These are phyloP conservation scores for Nomada goodeniana DNA, from an alignment of 2,888 invertebrate species.

Conservation along the genomic window DNA sequence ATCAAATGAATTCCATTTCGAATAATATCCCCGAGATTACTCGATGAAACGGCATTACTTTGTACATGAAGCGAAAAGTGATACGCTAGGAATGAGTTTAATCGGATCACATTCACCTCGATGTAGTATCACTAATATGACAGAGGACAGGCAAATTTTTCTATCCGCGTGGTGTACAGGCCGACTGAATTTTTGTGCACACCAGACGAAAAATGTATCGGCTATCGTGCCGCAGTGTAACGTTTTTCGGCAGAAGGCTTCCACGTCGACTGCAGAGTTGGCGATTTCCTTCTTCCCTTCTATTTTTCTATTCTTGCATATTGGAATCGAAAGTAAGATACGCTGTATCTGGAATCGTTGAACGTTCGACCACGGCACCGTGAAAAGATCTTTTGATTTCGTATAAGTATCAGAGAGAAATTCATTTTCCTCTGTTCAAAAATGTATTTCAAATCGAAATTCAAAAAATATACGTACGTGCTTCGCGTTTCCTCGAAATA, in stretches of 20 bases:
- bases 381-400: neutral
- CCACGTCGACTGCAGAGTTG: slow-evolving; percentile 24
- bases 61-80: neutral
- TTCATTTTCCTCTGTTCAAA: neutral
- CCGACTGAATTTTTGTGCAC: slow-evolving; percentile 33
- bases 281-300: slow-evolving; percentile 11
- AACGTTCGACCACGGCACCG: neutral
- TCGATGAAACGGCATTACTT: slow-evolving; percentile 16
- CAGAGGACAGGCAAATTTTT: slow-evolving; percentile 5
- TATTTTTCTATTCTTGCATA: slow-evolving; percentile 8
- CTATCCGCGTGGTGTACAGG: slow-evolving; percentile 5
- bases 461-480: neutral
- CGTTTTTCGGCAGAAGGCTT: slow-evolving; percentile 19
- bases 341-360: neutral
- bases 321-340: neutral
- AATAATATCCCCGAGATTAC: neutral
- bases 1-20: slow-evolving; percentile 3
- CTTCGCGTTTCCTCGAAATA: neutral
- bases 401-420: neutral
- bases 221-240: slow-evolving; percentile 5
- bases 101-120: slow-evolving; percentile 16
- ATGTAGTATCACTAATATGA: neutral
- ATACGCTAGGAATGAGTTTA: slow-evolving; percentile 14
- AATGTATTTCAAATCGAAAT: neutral
- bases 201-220: slow-evolving; percentile 29